Evolutionary conservation across 1,140 invertebrate genomes (phyloP).

Genomic region (Microvelia longipes): DNA sequence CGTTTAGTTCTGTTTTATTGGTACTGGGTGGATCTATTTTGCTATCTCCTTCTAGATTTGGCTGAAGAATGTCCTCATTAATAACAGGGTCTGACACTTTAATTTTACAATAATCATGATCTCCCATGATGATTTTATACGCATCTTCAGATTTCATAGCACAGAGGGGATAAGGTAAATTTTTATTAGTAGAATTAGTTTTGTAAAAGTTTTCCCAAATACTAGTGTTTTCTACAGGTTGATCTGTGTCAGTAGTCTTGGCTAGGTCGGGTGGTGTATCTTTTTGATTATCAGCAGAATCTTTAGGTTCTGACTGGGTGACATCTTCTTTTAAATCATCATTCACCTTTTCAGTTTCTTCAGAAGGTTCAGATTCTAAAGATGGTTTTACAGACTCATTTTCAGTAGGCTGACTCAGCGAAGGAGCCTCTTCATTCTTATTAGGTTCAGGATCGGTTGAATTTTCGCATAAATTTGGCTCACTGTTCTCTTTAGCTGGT

Average conservation of each 20-base stretch:
- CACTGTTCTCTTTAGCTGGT: too few relatives aligned
- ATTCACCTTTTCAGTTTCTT: background rate
- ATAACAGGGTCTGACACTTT: slow-evolving; percentile 10
- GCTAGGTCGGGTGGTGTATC: background rate
- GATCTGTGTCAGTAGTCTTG: slow-evolving; percentile 31
- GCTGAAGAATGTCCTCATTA: slow-evolving; percentile 10
- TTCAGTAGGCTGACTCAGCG: background rate
- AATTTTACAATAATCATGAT: slow-evolving; percentile 46
- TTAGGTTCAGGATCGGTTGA: background rate
- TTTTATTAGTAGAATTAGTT: slow-evolving; percentile 13
- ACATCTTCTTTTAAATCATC: background rate
- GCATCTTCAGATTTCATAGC: slow-evolving; percentile 15
- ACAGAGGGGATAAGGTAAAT: slow-evolving; percentile 15
- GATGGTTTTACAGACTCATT: background rate
- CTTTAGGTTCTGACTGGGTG: background rate
- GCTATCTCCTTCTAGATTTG: slow-evolving; percentile 12
- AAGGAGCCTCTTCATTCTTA: background rate
- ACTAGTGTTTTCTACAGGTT: slow-evolving; percentile 34
- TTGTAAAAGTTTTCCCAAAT: slow-evolving; percentile 66
- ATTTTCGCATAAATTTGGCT: background rate
- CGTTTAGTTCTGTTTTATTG: slow-evolving; percentile 2
- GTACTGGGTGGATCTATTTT: slow-evolving; percentile 10
- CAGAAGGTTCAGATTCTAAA: background rate
- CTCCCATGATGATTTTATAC: slow-evolving; percentile 25
- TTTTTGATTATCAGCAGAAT: background rate